Evolutionary conservation across 2,797 vertebrate species (phyloP).

Genomic region (Orientallactaga sibirica): DNA sequence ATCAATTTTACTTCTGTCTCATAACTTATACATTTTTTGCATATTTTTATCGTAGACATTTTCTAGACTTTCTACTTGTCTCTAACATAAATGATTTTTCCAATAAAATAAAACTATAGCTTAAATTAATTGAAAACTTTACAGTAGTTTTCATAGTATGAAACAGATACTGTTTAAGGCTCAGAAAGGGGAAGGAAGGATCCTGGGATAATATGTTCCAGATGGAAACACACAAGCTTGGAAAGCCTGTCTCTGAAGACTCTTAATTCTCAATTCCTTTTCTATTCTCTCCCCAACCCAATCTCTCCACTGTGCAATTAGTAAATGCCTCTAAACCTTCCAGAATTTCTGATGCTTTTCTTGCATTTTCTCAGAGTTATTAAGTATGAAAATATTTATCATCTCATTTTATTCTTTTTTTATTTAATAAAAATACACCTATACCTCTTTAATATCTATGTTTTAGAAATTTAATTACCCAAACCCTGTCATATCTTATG

Average conservation of each 20-base stretch:
- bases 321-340: conserved; percentile 66
- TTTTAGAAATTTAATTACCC: conserved; percentile 16
- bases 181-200: conserved; percentile 66
- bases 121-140: conserved; percentile 78
- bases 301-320: conserved; percentile 43
- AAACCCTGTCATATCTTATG: neutral
- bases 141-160: conserved; percentile 76
- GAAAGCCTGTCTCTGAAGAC: conserved; percentile 43
- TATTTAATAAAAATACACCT: neutral
- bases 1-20: neutral
- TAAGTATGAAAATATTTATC: conserved; percentile 30
- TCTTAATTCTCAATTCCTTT: conserved; percentile 45
- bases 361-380: conserved; percentile 51
- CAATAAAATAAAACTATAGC: conserved; percentile 71
- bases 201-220: conserved; percentile 78
- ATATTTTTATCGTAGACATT: neutral
- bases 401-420: neutral
- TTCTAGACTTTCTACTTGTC: conserved; percentile 69
- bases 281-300: neutral
- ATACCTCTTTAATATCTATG: neutral
- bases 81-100: conserved; percentile 69
- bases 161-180: conserved; percentile 73
- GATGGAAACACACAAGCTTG: conserved; percentile 71
- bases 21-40: neutral
- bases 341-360: conserved; percentile 63